These are phyloP conservation scores for Sminthurides bifidus DNA, from an alignment of 1,140 invertebrate species.

Conservation along the genomic window DNA sequence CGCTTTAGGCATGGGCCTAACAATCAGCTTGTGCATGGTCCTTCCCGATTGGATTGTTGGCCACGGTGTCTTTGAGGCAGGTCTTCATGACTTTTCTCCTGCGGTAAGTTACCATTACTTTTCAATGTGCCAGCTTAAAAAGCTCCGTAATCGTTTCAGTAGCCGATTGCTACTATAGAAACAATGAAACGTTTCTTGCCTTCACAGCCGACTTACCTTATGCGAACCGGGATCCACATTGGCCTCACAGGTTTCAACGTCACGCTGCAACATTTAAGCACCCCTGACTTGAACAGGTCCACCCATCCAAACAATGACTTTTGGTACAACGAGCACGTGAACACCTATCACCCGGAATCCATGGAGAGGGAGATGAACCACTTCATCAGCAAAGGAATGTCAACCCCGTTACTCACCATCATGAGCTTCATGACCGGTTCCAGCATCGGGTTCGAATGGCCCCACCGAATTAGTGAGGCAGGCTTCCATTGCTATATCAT, in stretches of 20 bases:
- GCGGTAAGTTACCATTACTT: no score
- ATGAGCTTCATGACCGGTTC: slow-evolving; percentile 20
- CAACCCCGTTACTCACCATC: slow-evolving; percentile 25
- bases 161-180: neutral
- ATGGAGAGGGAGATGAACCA: slow-evolving; percentile 13
- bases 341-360: slow-evolving; percentile 16
- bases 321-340: slow-evolving; percentile 28
- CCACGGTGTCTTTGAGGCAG: slow-evolving; percentile 13
- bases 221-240: slow-evolving; percentile 22
- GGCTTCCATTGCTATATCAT: slow-evolving; percentile 27
- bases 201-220: slow-evolving; percentile 11
- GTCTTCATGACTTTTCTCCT: slow-evolving; percentile 17
- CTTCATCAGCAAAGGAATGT: slow-evolving; percentile 17
- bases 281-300: neutral
- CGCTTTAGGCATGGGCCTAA: slow-evolving; percentile 16
- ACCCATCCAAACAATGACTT: neutral
- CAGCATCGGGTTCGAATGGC: slow-evolving; percentile 22
- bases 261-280: slow-evolving; percentile 8
- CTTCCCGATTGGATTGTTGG: slow-evolving; percentile 27
- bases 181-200: neutral
- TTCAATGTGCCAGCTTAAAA: no score
- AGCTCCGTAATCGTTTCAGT: no score
- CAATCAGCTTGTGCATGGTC: slow-evolving; percentile 19
- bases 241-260: slow-evolving; percentile 25
- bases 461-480: slow-evolving; percentile 25